Conservation (phyloP, 2,113 vertebrate species). For the Hystrix cristata region DNA sequence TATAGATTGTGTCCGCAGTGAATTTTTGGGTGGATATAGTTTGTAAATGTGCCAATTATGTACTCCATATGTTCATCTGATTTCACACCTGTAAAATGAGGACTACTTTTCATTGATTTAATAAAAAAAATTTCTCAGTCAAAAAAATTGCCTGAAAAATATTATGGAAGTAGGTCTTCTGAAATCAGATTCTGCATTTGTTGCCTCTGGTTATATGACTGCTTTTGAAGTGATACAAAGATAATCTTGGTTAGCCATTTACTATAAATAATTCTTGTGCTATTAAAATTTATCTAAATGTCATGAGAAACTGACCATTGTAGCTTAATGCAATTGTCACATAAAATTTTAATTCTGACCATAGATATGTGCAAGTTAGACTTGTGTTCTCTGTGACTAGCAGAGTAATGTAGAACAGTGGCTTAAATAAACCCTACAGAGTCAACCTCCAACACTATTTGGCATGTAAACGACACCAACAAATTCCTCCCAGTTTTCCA, state of each 20-base stretch:
- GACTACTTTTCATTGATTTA: slow-evolving; percentile 68
- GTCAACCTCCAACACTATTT: background rate
- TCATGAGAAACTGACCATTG: background rate
- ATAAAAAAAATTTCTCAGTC: slow-evolving; percentile 40
- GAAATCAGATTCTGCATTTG: background rate
- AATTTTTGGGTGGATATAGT: slow-evolving; percentile 20
- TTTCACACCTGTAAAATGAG: slow-evolving; percentile 65
- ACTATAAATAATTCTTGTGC: background rate
- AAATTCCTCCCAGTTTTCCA: background rate
- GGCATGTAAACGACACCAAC: background rate
- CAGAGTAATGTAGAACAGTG: background rate
- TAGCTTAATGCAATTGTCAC: background rate
- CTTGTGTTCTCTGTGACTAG: background rate
- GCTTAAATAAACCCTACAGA: background rate
- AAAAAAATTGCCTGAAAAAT: no score
- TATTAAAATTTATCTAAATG: background rate
- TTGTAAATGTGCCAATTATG: background rate
- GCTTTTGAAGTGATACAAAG: background rate
- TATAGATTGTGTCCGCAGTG: slow-evolving; percentile 32
- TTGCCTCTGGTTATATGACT: background rate
- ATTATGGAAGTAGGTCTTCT: background rate
- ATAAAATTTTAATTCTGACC: background rate
- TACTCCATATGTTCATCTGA: slow-evolving; percentile 19
- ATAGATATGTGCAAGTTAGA: background rate
- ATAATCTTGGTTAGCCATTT: background rate